Evolutionary conservation across 2,888 invertebrate species (phyloP).

Genomic region (Girardia tigrina): DNA sequence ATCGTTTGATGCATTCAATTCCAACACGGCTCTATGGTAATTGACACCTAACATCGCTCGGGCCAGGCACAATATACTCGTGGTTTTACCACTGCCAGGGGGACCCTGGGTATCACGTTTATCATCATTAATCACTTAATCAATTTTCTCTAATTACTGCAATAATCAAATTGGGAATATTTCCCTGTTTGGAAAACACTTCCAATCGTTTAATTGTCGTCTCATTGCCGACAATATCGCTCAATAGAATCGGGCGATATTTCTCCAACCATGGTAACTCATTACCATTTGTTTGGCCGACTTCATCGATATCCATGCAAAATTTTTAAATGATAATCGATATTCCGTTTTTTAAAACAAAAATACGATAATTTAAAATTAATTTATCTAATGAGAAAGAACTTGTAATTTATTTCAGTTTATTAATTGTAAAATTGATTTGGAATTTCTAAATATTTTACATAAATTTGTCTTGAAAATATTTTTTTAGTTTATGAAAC

Average conservation of each 20-base stretch:
- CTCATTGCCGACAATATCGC: conserved; percentile 86
- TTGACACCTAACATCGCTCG: conserved; percentile 66
- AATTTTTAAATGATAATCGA: too few species aligned
- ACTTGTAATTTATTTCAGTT: too few species aligned
- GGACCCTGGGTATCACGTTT: conserved; percentile 59
- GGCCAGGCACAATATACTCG: conserved; percentile 85
- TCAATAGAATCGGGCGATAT: conserved; percentile 73
- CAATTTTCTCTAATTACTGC: conserved; percentile 59
- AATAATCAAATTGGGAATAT: conserved; percentile 86
- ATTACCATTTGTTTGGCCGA: too few species aligned
- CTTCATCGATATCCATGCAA: too few species aligned
- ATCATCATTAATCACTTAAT: conserved; percentile 26
- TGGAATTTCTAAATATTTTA: too few species aligned
- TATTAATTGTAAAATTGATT: too few species aligned
- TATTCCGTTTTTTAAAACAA: too few species aligned
- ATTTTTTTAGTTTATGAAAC: too few species aligned
- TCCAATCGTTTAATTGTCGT: conserved; percentile 73
- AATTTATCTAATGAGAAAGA: too few species aligned
- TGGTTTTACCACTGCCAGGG: conserved; percentile 75
- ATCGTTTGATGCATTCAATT: conserved; percentile 94
- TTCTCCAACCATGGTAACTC: conserved; percentile 70
- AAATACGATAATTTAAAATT: too few species aligned
- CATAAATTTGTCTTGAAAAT: too few species aligned
- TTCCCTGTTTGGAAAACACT: conserved; percentile 65
- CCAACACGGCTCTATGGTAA: conserved; percentile 76